Conservation (phyloP, 2,113 vertebrate species). For the Apteryx mantelli region DNA sequence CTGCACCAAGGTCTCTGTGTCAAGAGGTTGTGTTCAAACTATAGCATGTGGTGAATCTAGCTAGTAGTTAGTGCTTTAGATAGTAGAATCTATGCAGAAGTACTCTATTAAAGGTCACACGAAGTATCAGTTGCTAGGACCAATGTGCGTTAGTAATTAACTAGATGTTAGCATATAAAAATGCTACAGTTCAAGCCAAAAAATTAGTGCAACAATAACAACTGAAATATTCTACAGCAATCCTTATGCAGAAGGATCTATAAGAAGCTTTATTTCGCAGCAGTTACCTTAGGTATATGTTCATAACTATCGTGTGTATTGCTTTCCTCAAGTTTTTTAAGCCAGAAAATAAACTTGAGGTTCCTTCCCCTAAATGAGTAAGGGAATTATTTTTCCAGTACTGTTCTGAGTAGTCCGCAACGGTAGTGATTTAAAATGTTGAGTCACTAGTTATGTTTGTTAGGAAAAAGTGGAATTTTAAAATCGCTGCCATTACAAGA, state of each 20-base stretch:
- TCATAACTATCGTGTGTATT: background rate
- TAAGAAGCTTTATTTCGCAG: background rate
- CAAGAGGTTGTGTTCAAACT: background rate
- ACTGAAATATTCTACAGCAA: background rate
- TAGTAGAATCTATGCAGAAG: background rate
- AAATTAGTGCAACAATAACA: background rate
- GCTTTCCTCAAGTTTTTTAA: background rate
- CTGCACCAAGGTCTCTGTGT: background rate
- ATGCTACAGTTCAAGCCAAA: background rate
- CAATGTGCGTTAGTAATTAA: constrained; percentile 10
- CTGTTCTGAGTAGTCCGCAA: background rate
- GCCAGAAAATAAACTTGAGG: background rate
- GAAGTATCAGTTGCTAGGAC: background rate
- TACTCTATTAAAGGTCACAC: background rate
- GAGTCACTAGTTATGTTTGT: background rate
- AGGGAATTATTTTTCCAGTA: background rate
- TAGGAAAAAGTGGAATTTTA: background rate
- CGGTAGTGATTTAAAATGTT: background rate
- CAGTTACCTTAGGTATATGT: background rate
- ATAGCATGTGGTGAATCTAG: background rate
- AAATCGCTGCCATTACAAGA: background rate
- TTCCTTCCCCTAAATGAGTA: background rate
- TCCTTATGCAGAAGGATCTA: background rate
- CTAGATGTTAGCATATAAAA: background rate
- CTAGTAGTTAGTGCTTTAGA: background rate